phyloP scores from a whole-genome alignment of 2,797 vertebrate species.

The Malurus splendens region DNA sequence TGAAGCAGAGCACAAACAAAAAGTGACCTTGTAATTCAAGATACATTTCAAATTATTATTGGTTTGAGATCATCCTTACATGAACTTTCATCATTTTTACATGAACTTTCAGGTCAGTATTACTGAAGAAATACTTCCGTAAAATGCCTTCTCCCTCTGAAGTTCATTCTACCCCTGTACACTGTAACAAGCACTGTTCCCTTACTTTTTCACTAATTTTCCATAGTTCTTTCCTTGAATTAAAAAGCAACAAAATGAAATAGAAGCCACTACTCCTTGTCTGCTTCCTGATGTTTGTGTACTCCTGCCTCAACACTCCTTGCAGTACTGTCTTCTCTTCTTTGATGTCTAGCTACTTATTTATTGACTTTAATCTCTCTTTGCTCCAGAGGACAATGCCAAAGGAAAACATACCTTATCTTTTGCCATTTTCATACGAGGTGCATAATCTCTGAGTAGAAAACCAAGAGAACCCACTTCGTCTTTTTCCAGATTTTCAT shows the following conservation, averaged over 20 bases:
- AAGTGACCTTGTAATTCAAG: neutral
- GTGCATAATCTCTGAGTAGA: conserved; percentile 67
- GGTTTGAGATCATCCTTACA: neutral
- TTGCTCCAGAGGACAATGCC: neutral
- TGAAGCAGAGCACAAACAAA: neutral
- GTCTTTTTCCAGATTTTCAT: conserved; percentile 75
- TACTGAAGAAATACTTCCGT: neutral
- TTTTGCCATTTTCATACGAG: conserved; percentile 71
- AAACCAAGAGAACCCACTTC: conserved; percentile 81
- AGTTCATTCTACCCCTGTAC: neutral
- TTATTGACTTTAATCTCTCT: neutral
- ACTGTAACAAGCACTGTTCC: neutral
- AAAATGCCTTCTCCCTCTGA: neutral
- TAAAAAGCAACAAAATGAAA: neutral
- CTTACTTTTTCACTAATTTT: neutral
- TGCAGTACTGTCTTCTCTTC: neutral
- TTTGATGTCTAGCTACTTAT: neutral
- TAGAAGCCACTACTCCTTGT: neutral
- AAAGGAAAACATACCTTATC: conserved; percentile 72
- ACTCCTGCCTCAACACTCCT: neutral
- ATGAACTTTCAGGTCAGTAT: neutral
- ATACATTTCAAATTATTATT: neutral
- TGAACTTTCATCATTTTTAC: neutral
- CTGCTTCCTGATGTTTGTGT: neutral
- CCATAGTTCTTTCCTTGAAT: neutral